Percentiles rank a stretch among this genome's conserved stretches.
phyloP scores from a whole-genome alignment of 2,797 vertebrate genomes.

The Cheirogaleus major region DNA sequence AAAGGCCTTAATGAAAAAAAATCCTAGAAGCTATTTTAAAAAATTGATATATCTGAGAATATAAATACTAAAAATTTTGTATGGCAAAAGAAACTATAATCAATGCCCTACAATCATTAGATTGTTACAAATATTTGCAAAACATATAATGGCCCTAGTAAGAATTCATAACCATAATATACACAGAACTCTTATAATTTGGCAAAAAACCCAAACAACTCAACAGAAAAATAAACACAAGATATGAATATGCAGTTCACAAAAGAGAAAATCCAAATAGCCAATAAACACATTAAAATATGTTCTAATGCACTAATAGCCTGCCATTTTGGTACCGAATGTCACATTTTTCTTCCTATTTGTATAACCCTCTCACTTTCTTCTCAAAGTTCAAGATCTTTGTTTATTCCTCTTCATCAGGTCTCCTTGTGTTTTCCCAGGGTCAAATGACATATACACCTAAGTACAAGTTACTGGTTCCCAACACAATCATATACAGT shows the following conservation, averaged over 20 bases:
- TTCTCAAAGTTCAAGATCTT: background rate
- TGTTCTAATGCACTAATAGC: background rate
- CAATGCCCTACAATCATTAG: background rate
- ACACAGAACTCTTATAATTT: background rate
- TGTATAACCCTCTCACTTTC: background rate
- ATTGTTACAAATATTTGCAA: background rate
- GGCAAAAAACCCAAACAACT: background rate
- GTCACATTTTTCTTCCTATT: background rate
- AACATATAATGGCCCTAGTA: background rate
- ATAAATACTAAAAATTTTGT: slow-evolving; percentile 4
- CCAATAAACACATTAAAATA: background rate
- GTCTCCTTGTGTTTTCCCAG: background rate
- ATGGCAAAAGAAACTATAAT: background rate
- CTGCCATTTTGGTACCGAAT: background rate
- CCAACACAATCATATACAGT: background rate
- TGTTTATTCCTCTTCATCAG: background rate
- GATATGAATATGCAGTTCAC: background rate
- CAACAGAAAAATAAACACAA: background rate
- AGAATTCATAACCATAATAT: background rate
- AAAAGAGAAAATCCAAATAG: slow-evolving; percentile 2
- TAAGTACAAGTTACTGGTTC: background rate
- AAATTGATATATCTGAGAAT: background rate
- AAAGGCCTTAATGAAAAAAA: background rate
- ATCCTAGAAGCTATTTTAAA: background rate
- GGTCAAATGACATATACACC: background rate